Evolutionary conservation across 53 echinoderm and acorn worm genomes (phyloP).

Genomic region (Glandiceps talaboti): DNA sequence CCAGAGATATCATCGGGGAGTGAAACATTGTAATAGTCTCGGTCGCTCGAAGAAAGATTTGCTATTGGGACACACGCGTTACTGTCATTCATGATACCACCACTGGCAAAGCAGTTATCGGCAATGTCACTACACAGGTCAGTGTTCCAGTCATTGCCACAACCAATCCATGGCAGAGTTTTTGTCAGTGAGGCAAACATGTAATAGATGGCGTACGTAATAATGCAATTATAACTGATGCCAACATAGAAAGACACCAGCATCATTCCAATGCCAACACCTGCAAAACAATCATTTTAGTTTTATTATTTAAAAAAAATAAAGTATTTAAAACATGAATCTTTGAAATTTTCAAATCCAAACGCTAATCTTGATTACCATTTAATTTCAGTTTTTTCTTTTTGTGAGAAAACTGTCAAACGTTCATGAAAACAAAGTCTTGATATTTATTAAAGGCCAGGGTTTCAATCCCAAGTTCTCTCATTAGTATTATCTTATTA

Average conservation of each 20-base stretch:
- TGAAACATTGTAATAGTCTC: slow-evolving; percentile 32
- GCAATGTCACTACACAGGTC: slow-evolving; percentile 42
- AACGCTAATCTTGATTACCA: no score
- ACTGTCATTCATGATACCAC: slow-evolving; percentile 63
- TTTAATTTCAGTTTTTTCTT: no score
- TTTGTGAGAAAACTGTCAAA: no score
- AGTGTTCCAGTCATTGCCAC: slow-evolving; percentile 46
- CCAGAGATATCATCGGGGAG: slow-evolving; percentile 53
- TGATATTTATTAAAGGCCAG: no score
- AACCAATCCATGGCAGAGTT: slow-evolving; percentile 48
- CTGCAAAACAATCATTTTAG: no score
- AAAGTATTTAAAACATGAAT: no score
- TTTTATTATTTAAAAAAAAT: no score
- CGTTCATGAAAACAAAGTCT: no score
- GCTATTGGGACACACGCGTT: slow-evolving; percentile 34
- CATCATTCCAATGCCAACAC: slow-evolving; percentile 77
- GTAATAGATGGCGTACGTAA: slow-evolving; percentile 76
- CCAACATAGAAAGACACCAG: slow-evolving; percentile 54
- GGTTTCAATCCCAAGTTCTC: no score
- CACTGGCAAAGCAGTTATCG: slow-evolving; percentile 36
- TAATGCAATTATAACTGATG: slow-evolving; percentile 78
- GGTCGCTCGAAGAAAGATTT: slow-evolving; percentile 41
- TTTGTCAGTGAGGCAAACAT: slow-evolving; percentile 63
- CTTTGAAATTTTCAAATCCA: no score
- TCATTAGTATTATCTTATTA: no score